Conservation (phyloP, 2,113 vertebrate species). For the Zosterops hypoxanthus region DNA sequence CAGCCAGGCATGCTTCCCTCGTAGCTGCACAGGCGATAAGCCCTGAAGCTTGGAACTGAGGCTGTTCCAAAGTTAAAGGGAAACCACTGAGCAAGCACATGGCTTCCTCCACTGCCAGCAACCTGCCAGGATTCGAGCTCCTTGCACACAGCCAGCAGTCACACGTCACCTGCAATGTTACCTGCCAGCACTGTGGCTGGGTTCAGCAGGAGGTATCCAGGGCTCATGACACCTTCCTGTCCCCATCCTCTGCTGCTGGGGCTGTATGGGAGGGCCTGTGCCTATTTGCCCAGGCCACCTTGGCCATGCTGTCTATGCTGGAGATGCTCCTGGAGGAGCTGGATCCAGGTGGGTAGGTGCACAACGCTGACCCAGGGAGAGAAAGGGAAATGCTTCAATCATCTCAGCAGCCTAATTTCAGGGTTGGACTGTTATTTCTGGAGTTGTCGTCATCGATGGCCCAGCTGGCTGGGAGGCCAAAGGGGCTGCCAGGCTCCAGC, state of each 20-base stretch:
- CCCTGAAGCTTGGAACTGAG: neutral
- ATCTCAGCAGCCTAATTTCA: neutral
- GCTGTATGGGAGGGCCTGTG: neutral
- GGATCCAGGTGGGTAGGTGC: neutral
- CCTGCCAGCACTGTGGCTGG: neutral
- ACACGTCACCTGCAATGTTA: neutral
- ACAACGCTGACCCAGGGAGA: neutral
- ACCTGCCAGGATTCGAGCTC: neutral
- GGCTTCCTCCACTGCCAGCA: neutral
- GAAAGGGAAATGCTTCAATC: neutral
- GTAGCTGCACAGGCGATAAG: constrained; percentile 12
- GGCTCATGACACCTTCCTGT: neutral
- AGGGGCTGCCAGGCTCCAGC: neutral
- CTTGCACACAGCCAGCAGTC: neutral
- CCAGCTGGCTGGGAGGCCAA: fast-evolving
- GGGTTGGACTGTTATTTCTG: constrained; percentile 21
- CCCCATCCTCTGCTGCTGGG: neutral
- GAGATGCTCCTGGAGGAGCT: neutral
- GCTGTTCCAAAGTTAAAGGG: constrained; percentile 45
- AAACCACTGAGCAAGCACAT: constrained; percentile 13
- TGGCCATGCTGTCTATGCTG: neutral
- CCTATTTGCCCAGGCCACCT: neutral
- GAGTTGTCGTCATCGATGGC: neutral
- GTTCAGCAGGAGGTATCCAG: fast-evolving
- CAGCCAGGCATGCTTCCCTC: constrained; percentile 50